Evolutionary conservation across 53 echinoderm and acorn worm genomes (phyloP).

Genomic region (Pentamera pediparva): DNA sequence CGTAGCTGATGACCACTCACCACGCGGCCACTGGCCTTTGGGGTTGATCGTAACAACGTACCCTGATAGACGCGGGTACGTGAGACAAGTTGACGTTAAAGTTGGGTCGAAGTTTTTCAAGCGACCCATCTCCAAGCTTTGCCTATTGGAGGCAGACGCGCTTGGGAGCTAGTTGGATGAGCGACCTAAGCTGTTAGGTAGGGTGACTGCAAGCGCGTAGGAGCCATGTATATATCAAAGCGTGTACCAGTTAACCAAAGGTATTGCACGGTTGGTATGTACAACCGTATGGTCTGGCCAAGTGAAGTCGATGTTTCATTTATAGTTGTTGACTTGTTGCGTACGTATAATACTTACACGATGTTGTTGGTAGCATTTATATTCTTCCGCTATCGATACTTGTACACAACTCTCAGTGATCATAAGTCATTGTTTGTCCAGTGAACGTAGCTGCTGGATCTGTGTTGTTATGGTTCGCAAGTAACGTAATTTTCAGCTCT

Average conservation of each 20-base stretch:
- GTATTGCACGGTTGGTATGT: not conserved
- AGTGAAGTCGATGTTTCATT: too few relatives aligned
- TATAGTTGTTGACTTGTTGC: too few relatives aligned
- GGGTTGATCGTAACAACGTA: slow-evolving; percentile 17
- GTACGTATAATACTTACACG: too few relatives aligned
- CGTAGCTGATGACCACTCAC: slow-evolving; percentile 22
- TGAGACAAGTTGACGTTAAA: slow-evolving; percentile 45
- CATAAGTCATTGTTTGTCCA: not conserved
- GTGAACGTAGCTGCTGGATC: too few relatives aligned
- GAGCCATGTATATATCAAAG: not conserved
- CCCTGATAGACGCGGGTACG: slow-evolving; percentile 33
- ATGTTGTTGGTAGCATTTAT: too few relatives aligned
- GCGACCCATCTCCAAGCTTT: slow-evolving; percentile 50
- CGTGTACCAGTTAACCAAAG: not conserved
- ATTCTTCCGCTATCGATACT: too few relatives aligned
- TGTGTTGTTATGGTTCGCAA: not conserved
- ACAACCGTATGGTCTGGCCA: too few relatives aligned
- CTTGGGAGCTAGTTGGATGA: not conserved
- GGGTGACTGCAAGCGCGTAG: not conserved
- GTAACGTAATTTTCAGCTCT: not conserved
- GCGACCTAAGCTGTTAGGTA: not conserved
- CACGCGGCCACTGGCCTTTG: slow-evolving; percentile 23
- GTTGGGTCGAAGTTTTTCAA: slow-evolving; percentile 13
- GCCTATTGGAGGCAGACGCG: slow-evolving; percentile 30
- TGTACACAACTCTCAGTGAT: too few relatives aligned